Base-by-base conservation (phyloP, 2,888 invertebrate genomes). In the Zelleria hepariella region DNA sequence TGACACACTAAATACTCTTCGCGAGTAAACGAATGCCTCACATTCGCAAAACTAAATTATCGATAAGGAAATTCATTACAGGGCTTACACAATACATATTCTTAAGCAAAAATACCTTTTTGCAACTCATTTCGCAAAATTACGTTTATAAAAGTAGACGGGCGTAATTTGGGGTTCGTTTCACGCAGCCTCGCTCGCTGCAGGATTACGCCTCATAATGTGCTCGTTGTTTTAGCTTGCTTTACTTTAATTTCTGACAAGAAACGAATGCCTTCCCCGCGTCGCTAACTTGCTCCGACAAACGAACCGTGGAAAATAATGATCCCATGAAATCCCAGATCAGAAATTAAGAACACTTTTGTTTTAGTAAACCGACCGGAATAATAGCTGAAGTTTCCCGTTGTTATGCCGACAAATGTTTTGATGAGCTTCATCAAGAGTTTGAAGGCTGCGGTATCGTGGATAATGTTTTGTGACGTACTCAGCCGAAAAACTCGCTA, bases 321-420 rank as follows among this genome's bases (percentile, higher is more conserved):
- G 78, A 77, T 78, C 76, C 78, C 80, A 77, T 76, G 78, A 80
- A 82, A 82, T 82, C 81, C 77, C 80, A 79, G 79, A 81, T 80
- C 80, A 79, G 75, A 78, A 82, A 82, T 82, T 81, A 82, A 75
- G 76, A 79, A 77, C 74, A 79, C 81, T 82, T 81, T 81, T 82
- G 79, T 80, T 82, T 82, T 75, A 79, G 77, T 75, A 79, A 85
- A 80, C 80, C 77, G 79, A 80, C 73, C 79, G 82, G 78, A 84
- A 85, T 82, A 83, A 85, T 79, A 77, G 79, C 75, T 75, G 72
- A 77, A 83, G 79, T 81, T 80, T 75, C 67, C 69, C 78, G 80
- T 80, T 75, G 78, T 80, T 70, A 81, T 80, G 78, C 78, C 82
- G 76, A 82, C 83, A 78, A 82, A 82, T 81, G 79, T 80, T 82